A percentile compares a stretch with the other conserved stretches of the same genome.
phyloP scores from a whole-genome alignment of 2,888 invertebrate species.

The Isoperla grammatica region DNA sequence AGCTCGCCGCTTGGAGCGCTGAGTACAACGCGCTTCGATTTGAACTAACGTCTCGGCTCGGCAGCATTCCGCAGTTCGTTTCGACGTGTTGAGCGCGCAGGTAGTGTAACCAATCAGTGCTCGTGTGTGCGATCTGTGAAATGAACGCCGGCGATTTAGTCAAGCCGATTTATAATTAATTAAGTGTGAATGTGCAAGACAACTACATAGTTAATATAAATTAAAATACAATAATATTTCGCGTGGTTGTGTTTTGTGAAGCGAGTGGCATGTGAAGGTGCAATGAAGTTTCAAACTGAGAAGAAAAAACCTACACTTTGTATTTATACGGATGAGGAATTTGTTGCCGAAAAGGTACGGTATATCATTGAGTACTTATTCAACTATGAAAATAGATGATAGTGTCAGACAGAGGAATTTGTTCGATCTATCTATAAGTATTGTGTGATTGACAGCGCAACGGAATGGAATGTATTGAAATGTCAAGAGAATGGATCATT shows the following conservation, averaged over 20 bases:
- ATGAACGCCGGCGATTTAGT: too few species aligned
- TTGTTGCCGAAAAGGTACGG: slow-evolving; percentile 52
- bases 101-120: too few species aligned
- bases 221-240: too few species aligned
- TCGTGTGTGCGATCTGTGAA: too few species aligned
- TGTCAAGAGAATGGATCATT: neutral
- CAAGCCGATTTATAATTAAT: too few species aligned
- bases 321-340: slow-evolving; percentile 54
- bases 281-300: slow-evolving; percentile 27
- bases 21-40: slow-evolving; percentile 4
- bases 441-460: too few species aligned
- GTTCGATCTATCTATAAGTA: too few species aligned
- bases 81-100: neutral
- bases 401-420: neutral
- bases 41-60: neutral
- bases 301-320: slow-evolving; percentile 59
- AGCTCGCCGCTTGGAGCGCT: slow-evolving; percentile 23
- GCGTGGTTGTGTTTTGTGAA: too few species aligned
- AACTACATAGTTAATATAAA: too few species aligned
- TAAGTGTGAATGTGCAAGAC: too few species aligned
- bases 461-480: neutral
- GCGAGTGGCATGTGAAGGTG: neutral
- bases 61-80: neutral
- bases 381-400: neutral
- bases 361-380: neutral